Conservation (phyloP, 2,888 invertebrate species). For the Sphaeridia pumilis region DNA sequence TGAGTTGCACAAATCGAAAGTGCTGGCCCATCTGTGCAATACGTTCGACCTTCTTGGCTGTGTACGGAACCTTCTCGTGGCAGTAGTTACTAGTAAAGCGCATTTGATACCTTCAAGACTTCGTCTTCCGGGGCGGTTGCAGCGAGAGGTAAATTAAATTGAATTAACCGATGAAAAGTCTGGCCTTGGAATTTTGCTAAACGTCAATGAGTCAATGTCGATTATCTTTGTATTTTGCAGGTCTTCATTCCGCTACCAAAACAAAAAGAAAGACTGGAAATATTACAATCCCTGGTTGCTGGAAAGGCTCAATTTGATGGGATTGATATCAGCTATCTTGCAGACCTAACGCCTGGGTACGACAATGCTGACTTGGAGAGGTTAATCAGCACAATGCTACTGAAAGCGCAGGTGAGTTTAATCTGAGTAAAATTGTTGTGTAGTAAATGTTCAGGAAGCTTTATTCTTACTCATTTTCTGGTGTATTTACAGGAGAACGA, state of each 20-base stretch:
- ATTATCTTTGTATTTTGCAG: neutral
- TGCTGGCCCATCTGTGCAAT: slow-evolving; percentile 42
- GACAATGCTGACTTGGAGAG: slow-evolving; percentile 47
- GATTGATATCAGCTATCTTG: slow-evolving; percentile 37
- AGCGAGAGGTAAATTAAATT: slow-evolving; percentile 43
- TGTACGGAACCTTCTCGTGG: slow-evolving; percentile 41
- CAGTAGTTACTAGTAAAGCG: slow-evolving; percentile 47
- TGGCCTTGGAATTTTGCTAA: neutral
- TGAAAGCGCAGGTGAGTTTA: slow-evolving; percentile 27
- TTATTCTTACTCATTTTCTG: slow-evolving; percentile 5
- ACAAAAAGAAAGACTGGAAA: slow-evolving; percentile 40
- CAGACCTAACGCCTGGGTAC: slow-evolving; percentile 48
- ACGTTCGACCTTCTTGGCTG: slow-evolving; percentile 44
- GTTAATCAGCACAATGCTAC: slow-evolving; percentile 41
- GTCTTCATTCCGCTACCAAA: neutral
- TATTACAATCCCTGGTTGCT: slow-evolving; percentile 38
- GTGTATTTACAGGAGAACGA: neutral
- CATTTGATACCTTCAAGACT: slow-evolving; percentile 43
- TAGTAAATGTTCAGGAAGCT: neutral
- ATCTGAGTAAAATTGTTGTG: neutral
- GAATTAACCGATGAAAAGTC: slow-evolving; percentile 8
- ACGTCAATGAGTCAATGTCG: neutral
- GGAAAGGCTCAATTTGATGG: slow-evolving; percentile 12
- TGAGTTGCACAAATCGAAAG: slow-evolving; percentile 15
- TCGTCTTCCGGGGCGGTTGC: slow-evolving; percentile 47